Base-by-base conservation (phyloP, 2,113 vertebrate genomes). In the Dipodomys ordii region DNA sequence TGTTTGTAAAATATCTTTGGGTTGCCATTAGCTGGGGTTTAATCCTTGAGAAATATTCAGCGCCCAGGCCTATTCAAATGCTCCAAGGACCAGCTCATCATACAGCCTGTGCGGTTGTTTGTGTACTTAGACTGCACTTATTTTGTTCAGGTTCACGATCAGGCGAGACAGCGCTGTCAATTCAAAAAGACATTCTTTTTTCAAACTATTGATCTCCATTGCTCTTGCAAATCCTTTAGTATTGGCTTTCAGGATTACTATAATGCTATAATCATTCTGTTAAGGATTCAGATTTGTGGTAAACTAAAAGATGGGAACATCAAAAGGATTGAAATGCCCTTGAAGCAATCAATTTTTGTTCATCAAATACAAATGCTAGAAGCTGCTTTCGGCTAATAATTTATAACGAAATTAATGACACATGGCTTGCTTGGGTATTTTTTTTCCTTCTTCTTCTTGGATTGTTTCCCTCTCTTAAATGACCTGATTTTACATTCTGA, bases 161-260 rank as follows among this genome's bases (percentile, higher is more conserved):
- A 97, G 98, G 96, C 98, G 96, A 98, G 98, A 98, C 98, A 97
- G 98, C 92, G 95, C 97, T 97, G 98, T 98, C 98, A 98, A 97
- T 97, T 98, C 98, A 97, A 98, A 98, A 98, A 98, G 98, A 97
- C 97, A 98, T 97, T 98, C 97, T 98, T 98, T 98, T 98, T 98
- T 98, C 97, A 98, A 98, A 98, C 98, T 99, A 98, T 99, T 98
- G 98, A 98, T 99, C 98, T 98, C 97, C 97, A 97, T 98, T 98
- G 98, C 98, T 98, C 97, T 98, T 97, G 97, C 98, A 98, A 98
- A 99, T 98, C 98, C 98, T 98, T 98, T 98, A 98, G 98, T 99
- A 98, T 99, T 99, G 98, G 98, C 98, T 98, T 97, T 98, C 97
- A 98, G 98, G 98, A 99, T 99, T 99, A 99, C 98, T 98, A 98